Evolutionary conservation across 2,888 invertebrate genomes (phyloP).

Genomic region (Cerceris ruficornis): DNA sequence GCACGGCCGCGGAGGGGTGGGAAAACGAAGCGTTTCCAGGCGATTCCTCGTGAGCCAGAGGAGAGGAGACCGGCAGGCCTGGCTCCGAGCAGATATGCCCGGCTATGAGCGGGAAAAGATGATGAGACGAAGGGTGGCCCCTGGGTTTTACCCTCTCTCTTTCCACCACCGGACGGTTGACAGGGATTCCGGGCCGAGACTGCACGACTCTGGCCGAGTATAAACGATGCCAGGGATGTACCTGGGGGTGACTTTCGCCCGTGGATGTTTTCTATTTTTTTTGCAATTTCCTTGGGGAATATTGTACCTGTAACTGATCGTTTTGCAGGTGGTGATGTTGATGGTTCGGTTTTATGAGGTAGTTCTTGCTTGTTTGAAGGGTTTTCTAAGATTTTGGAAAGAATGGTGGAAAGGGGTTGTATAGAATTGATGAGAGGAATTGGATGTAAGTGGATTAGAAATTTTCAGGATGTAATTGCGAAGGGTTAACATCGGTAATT

Average conservation of each 20-base stretch:
- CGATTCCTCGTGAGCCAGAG: slow-evolving; percentile 62
- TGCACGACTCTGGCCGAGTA: slow-evolving; percentile 69
- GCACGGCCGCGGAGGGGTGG: slow-evolving; percentile 33
- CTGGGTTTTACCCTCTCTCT: slow-evolving; percentile 64
- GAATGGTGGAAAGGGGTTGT: no score
- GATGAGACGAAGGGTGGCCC: slow-evolving; percentile 77
- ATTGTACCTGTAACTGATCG: not conserved
- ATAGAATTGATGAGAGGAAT: no score
- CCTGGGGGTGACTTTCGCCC: slow-evolving; percentile 5
- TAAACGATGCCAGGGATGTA: slow-evolving; percentile 73
- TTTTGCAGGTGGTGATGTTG: no score
- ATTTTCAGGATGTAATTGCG: no score
- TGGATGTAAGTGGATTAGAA: no score
- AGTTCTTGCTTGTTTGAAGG: not conserved
- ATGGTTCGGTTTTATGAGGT: not conserved
- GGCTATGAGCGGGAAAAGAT: slow-evolving; percentile 78
- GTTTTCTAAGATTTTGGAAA: no score
- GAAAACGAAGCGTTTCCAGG: slow-evolving; percentile 62
- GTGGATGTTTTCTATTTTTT: not conserved
- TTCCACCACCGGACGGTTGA: slow-evolving; percentile 69
- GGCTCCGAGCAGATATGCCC: slow-evolving; percentile 65
- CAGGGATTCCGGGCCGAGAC: slow-evolving; percentile 68
- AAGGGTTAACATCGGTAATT: no score
- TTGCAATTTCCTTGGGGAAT: not conserved
- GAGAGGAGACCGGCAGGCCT: slow-evolving; percentile 53